Conservation (phyloP, 2,888 invertebrate species). For the Pristionchus mayeri region DNA sequence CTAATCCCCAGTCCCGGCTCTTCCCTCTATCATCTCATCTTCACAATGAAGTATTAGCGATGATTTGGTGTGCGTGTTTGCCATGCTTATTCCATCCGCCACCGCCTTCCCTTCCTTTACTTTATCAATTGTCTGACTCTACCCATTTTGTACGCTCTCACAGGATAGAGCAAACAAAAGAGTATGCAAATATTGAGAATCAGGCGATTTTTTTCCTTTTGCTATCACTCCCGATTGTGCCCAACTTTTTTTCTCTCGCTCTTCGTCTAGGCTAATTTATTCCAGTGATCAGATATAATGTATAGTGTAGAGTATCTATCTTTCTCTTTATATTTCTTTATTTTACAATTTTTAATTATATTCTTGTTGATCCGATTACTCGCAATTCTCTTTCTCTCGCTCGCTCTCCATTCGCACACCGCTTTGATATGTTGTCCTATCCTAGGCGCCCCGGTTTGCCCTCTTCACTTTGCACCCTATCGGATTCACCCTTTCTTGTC, state of each 20-base stretch:
- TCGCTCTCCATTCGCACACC: background rate
- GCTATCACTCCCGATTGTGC: background rate
- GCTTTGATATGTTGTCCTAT: background rate
- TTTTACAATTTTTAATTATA: background rate
- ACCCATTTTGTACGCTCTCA: too few species aligned
- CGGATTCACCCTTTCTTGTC: background rate
- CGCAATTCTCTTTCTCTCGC: background rate
- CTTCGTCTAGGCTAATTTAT: conserved; percentile 33
- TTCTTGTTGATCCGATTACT: conserved; percentile 14
- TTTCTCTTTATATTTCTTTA: background rate
- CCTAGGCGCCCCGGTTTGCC: background rate
- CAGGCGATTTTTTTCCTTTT: background rate
- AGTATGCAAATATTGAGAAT: too few species aligned
- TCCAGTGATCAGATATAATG: background rate
- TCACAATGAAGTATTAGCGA: conserved; percentile 46
- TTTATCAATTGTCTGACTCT: too few species aligned
- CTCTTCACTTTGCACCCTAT: background rate
- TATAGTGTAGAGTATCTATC: conserved; percentile 33
- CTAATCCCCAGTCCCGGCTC: background rate
- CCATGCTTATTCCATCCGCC: background rate
- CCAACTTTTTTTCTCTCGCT: too few species aligned
- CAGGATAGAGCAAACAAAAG: too few species aligned
- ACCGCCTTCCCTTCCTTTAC: too few species aligned
- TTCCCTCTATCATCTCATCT: conserved; percentile 35
- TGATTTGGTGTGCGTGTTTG: background rate